Evolutionary conservation across 53 echinoderm and acorn worm genomes (phyloP).

Genomic region (Temnopleurus reevesii): DNA sequence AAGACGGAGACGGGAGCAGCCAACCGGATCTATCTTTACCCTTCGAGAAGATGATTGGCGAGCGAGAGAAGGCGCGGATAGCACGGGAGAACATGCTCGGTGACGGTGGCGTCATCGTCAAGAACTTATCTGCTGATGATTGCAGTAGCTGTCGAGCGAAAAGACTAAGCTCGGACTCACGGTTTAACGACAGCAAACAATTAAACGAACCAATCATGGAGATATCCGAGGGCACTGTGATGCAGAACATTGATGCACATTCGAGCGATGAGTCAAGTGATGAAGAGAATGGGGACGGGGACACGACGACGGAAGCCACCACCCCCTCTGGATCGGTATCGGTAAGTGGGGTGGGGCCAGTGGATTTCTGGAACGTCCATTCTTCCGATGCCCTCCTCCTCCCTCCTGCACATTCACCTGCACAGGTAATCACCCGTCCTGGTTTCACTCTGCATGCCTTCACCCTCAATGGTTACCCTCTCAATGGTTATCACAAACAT

Average conservation of each 20-base stretch:
- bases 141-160: background rate
- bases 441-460: background rate
- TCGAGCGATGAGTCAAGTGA: conserved; percentile 25
- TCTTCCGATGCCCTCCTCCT: conserved; percentile 7
- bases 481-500: too few species aligned
- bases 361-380: conserved; percentile 54
- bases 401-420: conserved; percentile 19
- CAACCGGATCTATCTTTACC: conserved; percentile 51
- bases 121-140: conserved; percentile 41
- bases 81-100: background rate
- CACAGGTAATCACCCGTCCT: conserved; percentile 49
- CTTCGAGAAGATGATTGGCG: background rate
- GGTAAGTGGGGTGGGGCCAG: conserved; percentile 57
- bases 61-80: background rate
- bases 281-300: conserved; percentile 10
- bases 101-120: background rate
- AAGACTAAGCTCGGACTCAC: conserved; percentile 23
- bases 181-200: conserved; percentile 5
- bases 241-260: background rate
- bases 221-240: background rate
- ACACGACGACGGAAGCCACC: conserved; percentile 1
- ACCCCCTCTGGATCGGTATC: conserved; percentile 54
- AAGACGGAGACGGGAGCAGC: conserved; percentile 52
- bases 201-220: background rate
- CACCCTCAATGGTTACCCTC: background rate